phyloP scores from a whole-genome alignment of 2,888 invertebrate species.

The Copidosoma aretas region DNA sequence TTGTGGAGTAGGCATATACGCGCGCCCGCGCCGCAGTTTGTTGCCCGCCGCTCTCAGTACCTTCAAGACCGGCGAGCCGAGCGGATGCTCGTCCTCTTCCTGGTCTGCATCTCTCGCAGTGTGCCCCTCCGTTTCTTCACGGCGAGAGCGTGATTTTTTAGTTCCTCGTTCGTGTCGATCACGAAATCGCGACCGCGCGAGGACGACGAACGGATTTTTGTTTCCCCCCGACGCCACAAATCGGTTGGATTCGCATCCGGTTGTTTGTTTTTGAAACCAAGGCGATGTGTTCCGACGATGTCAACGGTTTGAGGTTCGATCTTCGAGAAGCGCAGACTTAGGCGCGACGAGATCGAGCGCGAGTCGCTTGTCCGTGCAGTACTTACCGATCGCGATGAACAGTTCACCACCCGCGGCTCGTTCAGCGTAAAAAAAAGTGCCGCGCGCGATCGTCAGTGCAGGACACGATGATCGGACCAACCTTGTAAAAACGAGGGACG shows the following conservation, averaged over 20 bases:
- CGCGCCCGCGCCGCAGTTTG: not conserved
- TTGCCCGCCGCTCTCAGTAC: slow-evolving; percentile 21
- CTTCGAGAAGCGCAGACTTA: too few relatives aligned
- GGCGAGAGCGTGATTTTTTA: not conserved
- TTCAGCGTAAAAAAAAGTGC: too few relatives aligned
- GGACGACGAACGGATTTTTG: not conserved
- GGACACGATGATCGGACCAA: too few relatives aligned
- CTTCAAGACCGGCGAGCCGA: slow-evolving; percentile 37
- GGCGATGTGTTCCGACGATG: too few relatives aligned
- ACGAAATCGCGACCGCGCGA: not conserved
- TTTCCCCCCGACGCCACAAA: not conserved
- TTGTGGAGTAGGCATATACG: too few relatives aligned
- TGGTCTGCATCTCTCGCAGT: not conserved
- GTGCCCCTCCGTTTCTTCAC: not conserved
- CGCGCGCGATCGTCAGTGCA: too few relatives aligned
- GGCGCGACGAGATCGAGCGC: too few relatives aligned
- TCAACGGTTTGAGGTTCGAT: too few relatives aligned
- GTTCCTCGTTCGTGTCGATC: not conserved
- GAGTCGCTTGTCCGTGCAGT: too few relatives aligned
- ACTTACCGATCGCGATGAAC: too few relatives aligned
- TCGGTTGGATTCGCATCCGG: not conserved
- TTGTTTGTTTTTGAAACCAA: too few relatives aligned
- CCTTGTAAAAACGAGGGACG: not conserved
- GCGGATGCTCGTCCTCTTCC: slow-evolving; percentile 15
- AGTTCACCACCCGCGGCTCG: too few relatives aligned